These are phyloP conservation scores for Mustela nigripes DNA, from an alignment of 2,113 vertebrate species.

Conservation along the genomic window DNA sequence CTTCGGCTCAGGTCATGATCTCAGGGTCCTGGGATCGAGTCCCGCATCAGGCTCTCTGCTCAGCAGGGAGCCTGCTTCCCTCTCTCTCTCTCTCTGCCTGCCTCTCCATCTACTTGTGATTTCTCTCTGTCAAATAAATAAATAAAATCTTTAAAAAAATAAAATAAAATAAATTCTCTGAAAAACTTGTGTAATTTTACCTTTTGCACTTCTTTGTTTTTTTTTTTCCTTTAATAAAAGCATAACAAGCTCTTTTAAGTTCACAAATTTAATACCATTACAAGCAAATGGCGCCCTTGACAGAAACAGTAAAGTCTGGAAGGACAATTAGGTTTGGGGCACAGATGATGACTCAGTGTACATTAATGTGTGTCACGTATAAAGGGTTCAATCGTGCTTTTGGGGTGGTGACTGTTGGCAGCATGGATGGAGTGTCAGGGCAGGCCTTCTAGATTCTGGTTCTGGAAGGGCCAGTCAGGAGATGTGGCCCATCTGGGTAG, in stretches of 20 bases:
- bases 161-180: not conserved
- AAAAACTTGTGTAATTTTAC: not conserved
- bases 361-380: not conserved
- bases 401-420: not conserved
- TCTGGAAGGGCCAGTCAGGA: not conserved
- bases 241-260: not conserved
- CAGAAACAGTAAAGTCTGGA: constrained; percentile 1
- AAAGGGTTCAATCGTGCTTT: not conserved
- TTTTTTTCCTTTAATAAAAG: not conserved
- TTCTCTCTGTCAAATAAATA: no score
- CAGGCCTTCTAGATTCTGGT: not conserved
- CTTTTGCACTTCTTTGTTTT: not conserved
- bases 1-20: no score
- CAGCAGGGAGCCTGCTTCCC: no score
- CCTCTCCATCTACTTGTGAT: no score
- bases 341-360: not conserved
- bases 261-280: not conserved
- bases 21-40: no score
- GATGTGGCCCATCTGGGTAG: no score
- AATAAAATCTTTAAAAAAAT: no score
- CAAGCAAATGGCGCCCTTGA: not conserved
- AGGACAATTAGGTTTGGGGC: not conserved
- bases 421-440: not conserved
- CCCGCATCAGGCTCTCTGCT: no score
- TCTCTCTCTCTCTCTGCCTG: no score